A percentile compares a stretch with the other conserved stretches of the same genome.
Evolutionary conservation across 2,797 vertebrate genomes (phyloP).

Genomic region (Sebastes cheni): DNA sequence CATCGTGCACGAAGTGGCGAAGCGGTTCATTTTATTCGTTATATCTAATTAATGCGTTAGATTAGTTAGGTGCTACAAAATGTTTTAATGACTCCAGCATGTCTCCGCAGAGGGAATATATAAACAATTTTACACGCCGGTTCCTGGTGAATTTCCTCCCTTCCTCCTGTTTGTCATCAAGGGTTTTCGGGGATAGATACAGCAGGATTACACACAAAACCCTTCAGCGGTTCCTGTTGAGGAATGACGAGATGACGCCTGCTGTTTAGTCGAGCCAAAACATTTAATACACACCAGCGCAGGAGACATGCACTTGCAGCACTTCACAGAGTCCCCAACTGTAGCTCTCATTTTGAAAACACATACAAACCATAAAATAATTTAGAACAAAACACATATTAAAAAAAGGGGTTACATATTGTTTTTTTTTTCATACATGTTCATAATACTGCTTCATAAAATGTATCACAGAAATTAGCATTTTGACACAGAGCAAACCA

Average conservation of each 20-base stretch:
- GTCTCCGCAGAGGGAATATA: conserved; percentile 17
- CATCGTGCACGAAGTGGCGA: background rate
- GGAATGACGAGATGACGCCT: conserved; percentile 43
- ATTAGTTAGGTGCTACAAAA: conserved; percentile 20
- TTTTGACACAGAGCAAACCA: conserved; percentile 72
- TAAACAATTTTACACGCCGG: background rate
- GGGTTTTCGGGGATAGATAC: background rate
- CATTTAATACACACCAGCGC: conserved; percentile 77
- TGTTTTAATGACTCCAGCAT: conserved; percentile 29
- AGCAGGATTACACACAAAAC: conserved; percentile 23
- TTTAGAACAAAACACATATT: conserved; percentile 71
- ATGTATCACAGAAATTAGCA: conserved; percentile 71
- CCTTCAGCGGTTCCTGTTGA: conserved; percentile 17
- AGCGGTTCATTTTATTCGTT: background rate
- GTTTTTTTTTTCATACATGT: conserved; percentile 62
- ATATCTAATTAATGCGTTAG: conserved; percentile 24
- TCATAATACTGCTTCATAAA: conserved; percentile 70
- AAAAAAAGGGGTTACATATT: conserved; percentile 67
- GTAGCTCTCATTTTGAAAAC: conserved; percentile 61
- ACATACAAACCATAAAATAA: conserved; percentile 76
- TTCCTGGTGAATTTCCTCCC: background rate
- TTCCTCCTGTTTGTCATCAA: conserved; percentile 14
- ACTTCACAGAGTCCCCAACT: conserved; percentile 55
- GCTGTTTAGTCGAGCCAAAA: conserved; percentile 63
- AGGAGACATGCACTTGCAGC: conserved; percentile 76